Evolutionary conservation across 2,888 invertebrate genomes (phyloP), one percentile per base, ranked within the genome.

Genomic region (Melieria picta): DNA sequence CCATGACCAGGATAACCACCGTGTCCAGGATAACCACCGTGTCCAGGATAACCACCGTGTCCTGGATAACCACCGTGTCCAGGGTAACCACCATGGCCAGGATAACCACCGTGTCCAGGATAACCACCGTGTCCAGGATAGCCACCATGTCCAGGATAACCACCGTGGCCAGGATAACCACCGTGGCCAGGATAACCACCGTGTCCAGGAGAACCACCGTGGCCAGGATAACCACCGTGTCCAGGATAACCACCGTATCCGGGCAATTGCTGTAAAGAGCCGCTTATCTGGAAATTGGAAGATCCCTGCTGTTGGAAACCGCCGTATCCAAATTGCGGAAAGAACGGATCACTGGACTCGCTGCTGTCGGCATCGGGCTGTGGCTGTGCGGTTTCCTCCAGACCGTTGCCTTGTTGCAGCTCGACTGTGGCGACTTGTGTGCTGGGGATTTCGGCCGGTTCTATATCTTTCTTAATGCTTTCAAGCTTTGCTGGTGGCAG

Each of bases 11-110:
- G 67, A 6, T 68, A 69, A 11, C 56, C 52, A 7, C 52, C 62
- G 58, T 69, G 65, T 10, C 50, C 58, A 0, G 69, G 58, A 7
- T 57, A 61, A 52, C 60, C 60, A 5, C 43, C 65, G 48, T 65
- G 61, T n/a, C 65, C 70, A 4, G 72, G 57, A 43, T 72, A 68
- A 42, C 67, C 69, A 13, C 60, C 69, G 30, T 71, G 65, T 1
- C 57, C 71, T 1, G 72, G 65, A 7, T 71, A 63, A 11, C 45
- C 62, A 4, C 60, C 70, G 55, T 61, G 67, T 7, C 42, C 42
- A 0, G 71, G 67, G 57, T 68, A 71, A 7, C 61, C 65, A 30
- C 58, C 58, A 13, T 13, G 45, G 16, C 60, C 55, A 7, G 67
- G 60, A 7, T 58, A 67, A 50, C 11, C 48, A 30, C 30, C 30